phyloP scores from a whole-genome alignment of 2,113 vertebrate genomes.

The Montifringilla adamsi region DNA sequence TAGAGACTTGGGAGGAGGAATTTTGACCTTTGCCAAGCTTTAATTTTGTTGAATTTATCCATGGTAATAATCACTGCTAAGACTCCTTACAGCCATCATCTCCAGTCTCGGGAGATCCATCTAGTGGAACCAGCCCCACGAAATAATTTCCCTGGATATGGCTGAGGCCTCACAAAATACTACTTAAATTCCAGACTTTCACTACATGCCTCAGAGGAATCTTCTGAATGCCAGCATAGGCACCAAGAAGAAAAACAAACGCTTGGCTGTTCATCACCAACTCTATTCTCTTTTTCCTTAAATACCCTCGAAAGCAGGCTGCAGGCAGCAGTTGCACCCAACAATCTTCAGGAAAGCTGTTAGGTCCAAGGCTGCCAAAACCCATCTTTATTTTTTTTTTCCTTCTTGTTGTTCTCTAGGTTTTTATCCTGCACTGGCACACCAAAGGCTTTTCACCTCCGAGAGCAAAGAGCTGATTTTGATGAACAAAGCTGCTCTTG shows the following conservation, averaged over 20 bases:
- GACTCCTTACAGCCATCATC: neutral
- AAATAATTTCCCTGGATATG: neutral
- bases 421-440: neutral
- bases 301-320: neutral
- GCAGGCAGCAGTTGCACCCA: conserved; percentile 4
- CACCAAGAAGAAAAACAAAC: neutral
- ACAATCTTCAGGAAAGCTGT: conserved; percentile 22
- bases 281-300: conserved; percentile 10
- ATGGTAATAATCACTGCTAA: neutral
- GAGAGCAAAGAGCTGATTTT: neutral
- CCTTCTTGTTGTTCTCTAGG: neutral
- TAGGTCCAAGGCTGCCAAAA: neutral
- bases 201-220: neutral
- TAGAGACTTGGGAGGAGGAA: conserved; percentile 19
- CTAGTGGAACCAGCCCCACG: conserved; percentile 9
- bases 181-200: conserved; percentile 1
- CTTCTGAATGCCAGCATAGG: neutral
- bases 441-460: neutral
- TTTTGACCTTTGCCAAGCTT: conserved; percentile 26
- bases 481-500: conserved; percentile 36
- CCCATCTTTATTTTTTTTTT: neutral
- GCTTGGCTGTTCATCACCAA: neutral
- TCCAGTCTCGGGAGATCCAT: neutral
- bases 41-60: conserved; percentile 38
- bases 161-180: neutral